Base-by-base conservation (phyloP, 2,888 invertebrate genomes). In the Catonia carolina region DNA sequence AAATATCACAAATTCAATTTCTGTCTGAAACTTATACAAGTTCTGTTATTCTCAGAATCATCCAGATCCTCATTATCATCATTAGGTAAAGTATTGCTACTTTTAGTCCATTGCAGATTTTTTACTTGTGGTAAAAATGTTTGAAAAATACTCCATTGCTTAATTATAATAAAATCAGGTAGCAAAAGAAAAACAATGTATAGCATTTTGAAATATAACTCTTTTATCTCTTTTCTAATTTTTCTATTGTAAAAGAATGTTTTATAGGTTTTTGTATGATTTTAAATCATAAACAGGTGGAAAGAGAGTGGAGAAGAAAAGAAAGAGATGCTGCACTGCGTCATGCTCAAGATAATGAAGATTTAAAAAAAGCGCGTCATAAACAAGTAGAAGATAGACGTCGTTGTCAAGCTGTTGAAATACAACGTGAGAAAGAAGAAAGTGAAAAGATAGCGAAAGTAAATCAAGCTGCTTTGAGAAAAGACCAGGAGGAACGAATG, bases 271-370 rank as follows among this genome's bases (percentile, higher is more conserved):
- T n/a, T n/a, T n/a, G 37, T 14, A 22, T 2, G 2, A 22, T 36
- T 12, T 53, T 49, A 10, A 36, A 76, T 31, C 75, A 74, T 55
- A 76, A 76, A 63, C 74, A 81, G 72, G 83, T 84, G 18, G 86
- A 86, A 68, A 73, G 83, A 10, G 81, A 84, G 64, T 86, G 85
- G 80, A 75, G 86, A 1, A 74, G 77, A 10, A 78, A 77, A 58
- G 86, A 86, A 70, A 75, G 79, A 27, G 78, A 78, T 55, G 79
- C 76, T 1, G 84, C 83, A 7, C 66, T 78, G 52, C 80, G 77
- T 66, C 75, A 77, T 60, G 75, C 78, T 62, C 74, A 75, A 53
- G 78, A 78, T 59, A 74, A 77, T 67, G 74, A 73, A 61, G 70
- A 72, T 27, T 67, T 82, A 57, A 77, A 77, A 56, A 72, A 74